Evolutionary conservation across 2,113 vertebrate genomes (phyloP).

Genomic region (Malurus melanocephalus): DNA sequence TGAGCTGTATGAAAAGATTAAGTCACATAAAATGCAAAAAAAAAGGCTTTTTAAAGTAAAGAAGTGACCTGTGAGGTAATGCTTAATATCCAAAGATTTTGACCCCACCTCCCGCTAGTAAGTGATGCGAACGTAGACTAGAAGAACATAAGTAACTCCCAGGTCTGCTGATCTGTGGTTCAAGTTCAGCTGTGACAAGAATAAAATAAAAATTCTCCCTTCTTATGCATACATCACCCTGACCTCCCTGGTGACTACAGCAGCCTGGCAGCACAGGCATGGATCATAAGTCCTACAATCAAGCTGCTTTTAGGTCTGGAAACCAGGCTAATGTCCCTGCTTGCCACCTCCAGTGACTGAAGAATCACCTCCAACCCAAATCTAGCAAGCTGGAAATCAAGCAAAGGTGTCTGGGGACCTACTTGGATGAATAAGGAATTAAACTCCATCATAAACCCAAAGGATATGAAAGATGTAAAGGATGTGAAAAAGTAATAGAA

Average conservation of each 20-base stretch:
- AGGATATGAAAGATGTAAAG: neutral
- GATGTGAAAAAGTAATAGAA: neutral
- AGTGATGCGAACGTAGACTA: neutral
- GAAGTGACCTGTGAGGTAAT: neutral
- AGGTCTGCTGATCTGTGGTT: neutral
- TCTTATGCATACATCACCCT: accelerated
- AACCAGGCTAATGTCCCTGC: neutral
- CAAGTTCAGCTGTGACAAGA: neutral
- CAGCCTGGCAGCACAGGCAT: neutral
- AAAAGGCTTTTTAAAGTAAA: too few species aligned
- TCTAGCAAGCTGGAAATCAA: neutral
- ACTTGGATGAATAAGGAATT: neutral
- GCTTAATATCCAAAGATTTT: neutral
- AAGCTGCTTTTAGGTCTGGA: neutral
- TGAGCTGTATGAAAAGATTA: neutral
- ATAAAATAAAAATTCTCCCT: neutral
- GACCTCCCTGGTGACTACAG: neutral
- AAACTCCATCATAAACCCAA: neutral
- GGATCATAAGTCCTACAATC: neutral
- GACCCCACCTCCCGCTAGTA: neutral
- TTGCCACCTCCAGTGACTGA: neutral
- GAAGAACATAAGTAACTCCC: neutral
- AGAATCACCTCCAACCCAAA: neutral
- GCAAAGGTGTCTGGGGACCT: neutral
- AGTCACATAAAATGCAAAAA: neutral